A percentile compares a stretch with the other conserved stretches of the same genome.
phyloP scores from a whole-genome alignment of 2,888 invertebrate species.

The Lochmaea capreae region DNA sequence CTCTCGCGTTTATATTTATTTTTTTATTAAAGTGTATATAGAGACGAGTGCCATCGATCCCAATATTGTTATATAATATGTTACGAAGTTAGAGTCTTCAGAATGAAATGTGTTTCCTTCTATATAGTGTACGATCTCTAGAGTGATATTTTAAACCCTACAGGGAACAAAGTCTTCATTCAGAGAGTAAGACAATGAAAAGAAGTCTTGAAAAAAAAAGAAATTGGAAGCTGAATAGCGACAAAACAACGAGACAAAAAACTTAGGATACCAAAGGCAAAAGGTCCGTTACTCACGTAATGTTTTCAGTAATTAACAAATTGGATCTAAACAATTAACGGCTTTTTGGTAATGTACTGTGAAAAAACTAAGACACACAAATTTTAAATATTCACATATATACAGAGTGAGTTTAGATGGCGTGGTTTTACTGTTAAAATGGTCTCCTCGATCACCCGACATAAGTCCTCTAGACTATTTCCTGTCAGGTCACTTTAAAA shows the following conservation, averaged over 20 bases:
- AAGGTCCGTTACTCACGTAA: background rate
- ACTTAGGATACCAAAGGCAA: background rate
- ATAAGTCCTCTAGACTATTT: no score
- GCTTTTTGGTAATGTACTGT: background rate
- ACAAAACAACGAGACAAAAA: constrained; percentile 17
- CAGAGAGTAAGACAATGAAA: constrained; percentile 25
- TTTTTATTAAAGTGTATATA: constrained; percentile 4
- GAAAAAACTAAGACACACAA: background rate
- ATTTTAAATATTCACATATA: no score
- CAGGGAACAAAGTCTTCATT: constrained; percentile 23
- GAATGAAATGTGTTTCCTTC: constrained; percentile 23
- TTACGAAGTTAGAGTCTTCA: constrained; percentile 13
- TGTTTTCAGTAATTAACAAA: constrained; percentile 4
- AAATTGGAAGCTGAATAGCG: constrained; percentile 22
- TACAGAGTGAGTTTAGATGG: no score
- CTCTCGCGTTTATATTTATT: background rate
- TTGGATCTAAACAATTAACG: background rate
- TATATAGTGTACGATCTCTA: constrained; percentile 21
- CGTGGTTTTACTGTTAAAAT: no score
- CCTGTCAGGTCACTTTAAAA: no score
- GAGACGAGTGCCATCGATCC: constrained; percentile 1
- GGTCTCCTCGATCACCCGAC: no score
- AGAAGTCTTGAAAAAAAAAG: constrained; percentile 21
- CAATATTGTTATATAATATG: constrained; percentile 22
- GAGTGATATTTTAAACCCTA: constrained; percentile 29